phyloP scores from a whole-genome alignment of 2,888 invertebrate species.

The Phytoseiulus persimilis region DNA sequence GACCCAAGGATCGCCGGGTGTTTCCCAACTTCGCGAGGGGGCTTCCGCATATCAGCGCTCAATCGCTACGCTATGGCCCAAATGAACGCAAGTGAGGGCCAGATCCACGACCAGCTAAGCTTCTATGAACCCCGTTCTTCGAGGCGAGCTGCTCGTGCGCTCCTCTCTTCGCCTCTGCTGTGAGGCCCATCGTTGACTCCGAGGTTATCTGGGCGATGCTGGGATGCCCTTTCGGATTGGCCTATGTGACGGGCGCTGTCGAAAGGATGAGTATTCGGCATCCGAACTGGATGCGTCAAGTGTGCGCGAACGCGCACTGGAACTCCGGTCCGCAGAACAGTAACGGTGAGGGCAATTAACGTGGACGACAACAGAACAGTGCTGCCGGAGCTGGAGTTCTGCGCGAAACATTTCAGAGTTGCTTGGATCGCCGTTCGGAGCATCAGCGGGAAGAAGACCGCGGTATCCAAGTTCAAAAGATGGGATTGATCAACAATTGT shows the following conservation, averaged over 20 bases:
- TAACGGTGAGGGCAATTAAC: background rate
- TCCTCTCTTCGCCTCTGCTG: conserved; percentile 32
- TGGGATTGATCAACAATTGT: no score
- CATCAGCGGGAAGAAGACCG: no score
- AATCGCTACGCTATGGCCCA: no score
- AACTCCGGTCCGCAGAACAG: background rate
- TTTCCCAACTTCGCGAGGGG: no score
- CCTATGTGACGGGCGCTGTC: background rate
- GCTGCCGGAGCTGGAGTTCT: background rate
- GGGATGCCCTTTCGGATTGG: background rate
- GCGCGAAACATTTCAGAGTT: background rate
- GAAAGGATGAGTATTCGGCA: background rate
- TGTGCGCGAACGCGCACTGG: background rate
- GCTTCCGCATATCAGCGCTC: no score
- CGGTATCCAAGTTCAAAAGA: no score
- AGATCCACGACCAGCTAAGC: background rate
- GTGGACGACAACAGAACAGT: background rate
- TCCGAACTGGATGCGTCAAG: background rate
- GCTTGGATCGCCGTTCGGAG: background rate
- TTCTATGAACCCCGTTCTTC: conserved; percentile 26
- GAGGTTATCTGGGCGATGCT: background rate
- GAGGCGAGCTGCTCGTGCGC: background rate
- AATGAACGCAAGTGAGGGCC: background rate
- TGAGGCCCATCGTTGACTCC: background rate
- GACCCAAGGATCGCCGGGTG: no score